Evolutionary conservation across 1,140 invertebrate genomes (phyloP).

Genomic region (Neotoxoptera formosana): DNA sequence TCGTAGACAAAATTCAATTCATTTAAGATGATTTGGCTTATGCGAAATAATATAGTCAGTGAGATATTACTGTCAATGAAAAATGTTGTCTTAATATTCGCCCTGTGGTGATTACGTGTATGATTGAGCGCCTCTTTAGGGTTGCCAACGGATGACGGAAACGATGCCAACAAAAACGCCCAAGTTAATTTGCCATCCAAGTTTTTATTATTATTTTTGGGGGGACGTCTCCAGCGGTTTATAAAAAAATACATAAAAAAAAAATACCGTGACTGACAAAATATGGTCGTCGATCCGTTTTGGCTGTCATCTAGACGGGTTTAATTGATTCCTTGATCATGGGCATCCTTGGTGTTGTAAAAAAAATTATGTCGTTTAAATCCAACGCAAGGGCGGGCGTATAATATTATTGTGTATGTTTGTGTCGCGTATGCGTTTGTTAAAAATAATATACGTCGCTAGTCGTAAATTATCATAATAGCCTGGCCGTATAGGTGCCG

Average conservation of each 20-base stretch:
- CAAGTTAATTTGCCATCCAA: constrained; percentile 57
- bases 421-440: not conserved
- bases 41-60: constrained; percentile 13
- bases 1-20: not conserved
- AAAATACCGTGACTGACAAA: constrained; percentile 44
- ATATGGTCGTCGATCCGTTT: constrained; percentile 54
- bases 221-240: constrained; percentile 43
- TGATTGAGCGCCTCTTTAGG: constrained; percentile 49
- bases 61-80: constrained; percentile 43
- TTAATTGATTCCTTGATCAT: constrained; percentile 52
- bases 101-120: constrained; percentile 39
- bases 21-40: constrained; percentile 7
- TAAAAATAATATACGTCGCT: constrained; percentile 21
- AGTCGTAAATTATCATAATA: constrained; percentile 13
- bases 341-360: not conserved
- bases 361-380: constrained; percentile 26
- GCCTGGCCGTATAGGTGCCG: not conserved
- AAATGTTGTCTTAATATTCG: constrained; percentile 37
- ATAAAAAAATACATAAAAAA: constrained; percentile 45
- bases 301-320: constrained; percentile 38
- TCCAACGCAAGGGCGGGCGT: not conserved
- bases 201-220: constrained; percentile 54
- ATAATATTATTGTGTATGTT: not conserved
- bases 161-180: constrained; percentile 57
- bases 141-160: constrained; percentile 55